Conservation (phyloP, 2,797 vertebrate species). For the Hoplostethus mediterraneus region DNA sequence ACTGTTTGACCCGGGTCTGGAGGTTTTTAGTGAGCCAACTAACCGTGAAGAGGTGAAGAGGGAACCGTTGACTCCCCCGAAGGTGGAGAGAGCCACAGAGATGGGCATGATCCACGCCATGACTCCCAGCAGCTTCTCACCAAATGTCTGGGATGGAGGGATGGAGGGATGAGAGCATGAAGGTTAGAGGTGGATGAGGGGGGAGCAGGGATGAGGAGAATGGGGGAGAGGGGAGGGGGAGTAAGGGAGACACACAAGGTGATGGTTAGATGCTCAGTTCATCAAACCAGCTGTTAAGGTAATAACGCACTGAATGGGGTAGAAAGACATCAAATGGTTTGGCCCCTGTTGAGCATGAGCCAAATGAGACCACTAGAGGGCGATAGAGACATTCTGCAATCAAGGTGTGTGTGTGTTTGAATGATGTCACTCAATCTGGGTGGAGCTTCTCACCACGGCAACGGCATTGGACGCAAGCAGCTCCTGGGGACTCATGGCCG, state of each 20-base stretch:
- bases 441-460: constrained; percentile 89
- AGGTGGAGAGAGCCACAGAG: constrained; percentile 95
- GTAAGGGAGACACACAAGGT: neutral
- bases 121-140: constrained; percentile 93
- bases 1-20: neutral
- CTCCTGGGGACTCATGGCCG: constrained; percentile 95
- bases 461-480: constrained; percentile 94
- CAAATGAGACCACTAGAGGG: constrained; percentile 46
- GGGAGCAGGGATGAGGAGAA: constrained; percentile 16
- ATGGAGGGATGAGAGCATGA: constrained; percentile 10
- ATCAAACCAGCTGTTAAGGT: neutral
- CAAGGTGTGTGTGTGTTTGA: neutral
- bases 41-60: constrained; percentile 95
- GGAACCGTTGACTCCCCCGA: constrained; percentile 95
- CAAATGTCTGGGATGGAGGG: constrained; percentile 87
- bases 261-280: neutral
- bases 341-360: neutral
- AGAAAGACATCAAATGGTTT: neutral
- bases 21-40: constrained; percentile 51
- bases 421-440: constrained; percentile 13
- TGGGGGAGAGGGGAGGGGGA: neutral
- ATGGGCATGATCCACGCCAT: constrained; percentile 98
- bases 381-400: neutral
- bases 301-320: neutral
- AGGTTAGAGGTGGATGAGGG: constrained; percentile 18